Percentiles rank a stretch among this genome's conserved stretches.
Conservation (phyloP, 2,888 invertebrate species). For the Drosophila austrosaltans region DNA sequence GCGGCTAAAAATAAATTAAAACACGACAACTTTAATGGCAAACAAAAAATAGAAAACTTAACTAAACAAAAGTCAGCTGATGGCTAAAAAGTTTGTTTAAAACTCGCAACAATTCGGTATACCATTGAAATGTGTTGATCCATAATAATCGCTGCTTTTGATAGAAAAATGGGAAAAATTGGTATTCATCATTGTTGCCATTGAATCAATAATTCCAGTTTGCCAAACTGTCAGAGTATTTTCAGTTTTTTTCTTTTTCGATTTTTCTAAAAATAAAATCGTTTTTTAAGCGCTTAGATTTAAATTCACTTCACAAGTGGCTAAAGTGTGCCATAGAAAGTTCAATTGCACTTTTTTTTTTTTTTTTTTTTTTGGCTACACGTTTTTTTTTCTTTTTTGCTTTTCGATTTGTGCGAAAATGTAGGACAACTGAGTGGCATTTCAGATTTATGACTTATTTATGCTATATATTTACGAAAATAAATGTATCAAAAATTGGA, state of each 20-base stretch:
- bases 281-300: background rate
- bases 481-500: background rate
- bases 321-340: slow-evolving; percentile 14
- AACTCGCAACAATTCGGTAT: background rate
- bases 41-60: background rate
- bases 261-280: background rate
- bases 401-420: background rate
- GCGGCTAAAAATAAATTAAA: slow-evolving; percentile 42
- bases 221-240: background rate
- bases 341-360: slow-evolving; percentile 15
- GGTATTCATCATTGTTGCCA: background rate
- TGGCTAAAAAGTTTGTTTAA: slow-evolving; percentile 6
- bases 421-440: slow-evolving; percentile 7
- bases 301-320: slow-evolving; percentile 4
- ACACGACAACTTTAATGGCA: slow-evolving; percentile 11
- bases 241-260: background rate
- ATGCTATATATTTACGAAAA: background rate
- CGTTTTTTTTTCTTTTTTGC: background rate
- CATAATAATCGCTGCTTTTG: background rate
- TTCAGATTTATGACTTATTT: background rate
- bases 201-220: background rate
- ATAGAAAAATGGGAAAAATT: background rate
- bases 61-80: slow-evolving; percentile 1
- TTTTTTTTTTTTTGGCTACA: background rate
- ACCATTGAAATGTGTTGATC: slow-evolving; percentile 1